Conservation (phyloP, 1,140 invertebrate genomes). For the Calliopsis andreniformis region DNA sequence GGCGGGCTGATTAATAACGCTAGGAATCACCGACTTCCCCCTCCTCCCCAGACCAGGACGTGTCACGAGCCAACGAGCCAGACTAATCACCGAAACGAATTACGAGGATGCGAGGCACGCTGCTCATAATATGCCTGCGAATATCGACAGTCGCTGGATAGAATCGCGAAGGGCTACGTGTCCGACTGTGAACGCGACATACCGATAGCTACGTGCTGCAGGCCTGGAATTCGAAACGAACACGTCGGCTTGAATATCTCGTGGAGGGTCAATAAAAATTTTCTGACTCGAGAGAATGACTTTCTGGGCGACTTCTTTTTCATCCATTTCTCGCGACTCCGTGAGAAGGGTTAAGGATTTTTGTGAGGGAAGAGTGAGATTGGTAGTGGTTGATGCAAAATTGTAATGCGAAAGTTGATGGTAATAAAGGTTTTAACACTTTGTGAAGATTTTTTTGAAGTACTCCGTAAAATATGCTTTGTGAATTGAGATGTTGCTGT, state of each 20-base stretch:
- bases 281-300: too few species aligned
- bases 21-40: neutral
- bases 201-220: slow-evolving; percentile 34
- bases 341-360: too few species aligned
- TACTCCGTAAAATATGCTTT: too few species aligned
- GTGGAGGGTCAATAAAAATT: slow-evolving; percentile 26
- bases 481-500: too few species aligned
- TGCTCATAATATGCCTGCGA: slow-evolving; percentile 12
- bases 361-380: too few species aligned
- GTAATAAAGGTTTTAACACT: too few species aligned
- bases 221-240: slow-evolving; percentile 11
- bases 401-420: too few species aligned
- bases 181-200: slow-evolving; percentile 22
- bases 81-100: slow-evolving; percentile 16
- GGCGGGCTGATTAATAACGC: neutral
- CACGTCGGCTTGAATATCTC: slow-evolving; percentile 53
- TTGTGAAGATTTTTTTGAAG: too few species aligned
- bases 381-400: too few species aligned
- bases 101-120: neutral
- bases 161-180: slow-evolving; percentile 50
- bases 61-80: neutral
- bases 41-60: too few species aligned
- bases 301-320: too few species aligned
- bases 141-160: slow-evolving; percentile 32
- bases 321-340: too few species aligned